phyloP scores from a whole-genome alignment of 2,888 invertebrate genomes.

The Eretmocerus hayati region DNA sequence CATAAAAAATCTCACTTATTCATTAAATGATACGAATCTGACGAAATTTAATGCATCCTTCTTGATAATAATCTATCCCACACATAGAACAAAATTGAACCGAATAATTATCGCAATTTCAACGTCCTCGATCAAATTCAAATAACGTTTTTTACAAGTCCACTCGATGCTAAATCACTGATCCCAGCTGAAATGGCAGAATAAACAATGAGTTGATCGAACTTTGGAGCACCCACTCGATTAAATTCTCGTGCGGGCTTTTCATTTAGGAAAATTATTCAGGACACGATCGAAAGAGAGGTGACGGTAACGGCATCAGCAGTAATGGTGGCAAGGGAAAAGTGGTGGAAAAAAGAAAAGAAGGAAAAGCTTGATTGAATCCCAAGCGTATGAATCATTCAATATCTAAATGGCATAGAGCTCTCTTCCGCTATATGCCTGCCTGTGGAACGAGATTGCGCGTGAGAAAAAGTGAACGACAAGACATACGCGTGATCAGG shows the following conservation, averaged over 20 bases:
- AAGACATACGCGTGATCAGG: too few species aligned
- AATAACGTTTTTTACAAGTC: not conserved
- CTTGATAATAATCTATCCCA: too few species aligned
- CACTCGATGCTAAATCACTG: not conserved
- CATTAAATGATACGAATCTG: too few species aligned
- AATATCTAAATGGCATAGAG: slow-evolving; percentile 1
- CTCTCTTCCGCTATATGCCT: not conserved
- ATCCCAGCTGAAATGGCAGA: not conserved
- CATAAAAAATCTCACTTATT: too few species aligned
- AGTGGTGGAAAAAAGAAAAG: not conserved
- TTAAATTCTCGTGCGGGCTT: slow-evolving; percentile 5
- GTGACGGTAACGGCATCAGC: too few species aligned
- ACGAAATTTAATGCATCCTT: too few species aligned
- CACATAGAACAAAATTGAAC: too few species aligned
- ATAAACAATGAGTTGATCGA: not conserved
- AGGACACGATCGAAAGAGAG: not conserved
- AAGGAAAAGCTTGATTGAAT: slow-evolving; percentile 10
- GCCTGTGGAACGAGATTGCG: not conserved
- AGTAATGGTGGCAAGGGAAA: not conserved
- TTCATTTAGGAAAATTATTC: slow-evolving; percentile 13
- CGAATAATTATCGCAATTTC: not conserved
- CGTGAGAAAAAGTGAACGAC: not conserved
- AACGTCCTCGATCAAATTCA: not conserved
- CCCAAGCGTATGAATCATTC: slow-evolving; percentile 5
- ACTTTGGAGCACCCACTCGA: not conserved